Evolutionary conservation across 2,888 invertebrate species (phyloP), one percentile per base, ranked within the genome.

Genomic region (Spodoptera exigua): DNA sequence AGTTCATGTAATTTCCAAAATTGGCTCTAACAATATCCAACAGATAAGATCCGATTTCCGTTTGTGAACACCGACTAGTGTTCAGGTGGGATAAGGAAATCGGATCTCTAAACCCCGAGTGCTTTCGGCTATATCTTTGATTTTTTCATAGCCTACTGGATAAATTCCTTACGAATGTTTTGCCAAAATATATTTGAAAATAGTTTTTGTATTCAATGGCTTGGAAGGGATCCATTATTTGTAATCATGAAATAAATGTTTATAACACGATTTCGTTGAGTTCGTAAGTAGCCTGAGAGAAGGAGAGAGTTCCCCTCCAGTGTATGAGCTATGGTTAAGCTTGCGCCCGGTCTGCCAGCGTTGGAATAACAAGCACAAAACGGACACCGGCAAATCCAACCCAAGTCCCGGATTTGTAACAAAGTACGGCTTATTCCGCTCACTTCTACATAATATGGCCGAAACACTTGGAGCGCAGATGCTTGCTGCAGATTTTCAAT

Each of bases 341-440:
- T 81, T 71, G 79, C 79, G 77, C 83, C 70, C 80, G 82, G 80
- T 80, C 83, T 81, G 78, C 75, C 78, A 78, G 74, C 83, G 82
- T 77, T 82, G 84, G 87, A 89, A 91, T 92, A 91, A 90, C 91
- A 90, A 89, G 88, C 86, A 84, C 84, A 83, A 84, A 88, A 87
- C 87, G 90, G 90, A 89, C 89, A 86, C 88, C 79, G 86, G 86
- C 84, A 89, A 91, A 91, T 91, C 91, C 89, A 84, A 86, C 86
- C 84, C 84, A 74, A 88, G 89, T 84, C 86, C 85, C 82, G 90
- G 91, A 92, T 92, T 92, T 91, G 90, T 90, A 82, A 89, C 89
- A 89, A 88, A 91, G 90, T 89, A 85, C 82, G 87, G 90, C 88
- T 90, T 84, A 85, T 84, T 86, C 80, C 79, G 83, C 82, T 84